Base-by-base conservation (phyloP, 2,113 vertebrate species). In the Vulpes ferrilata region DNA sequence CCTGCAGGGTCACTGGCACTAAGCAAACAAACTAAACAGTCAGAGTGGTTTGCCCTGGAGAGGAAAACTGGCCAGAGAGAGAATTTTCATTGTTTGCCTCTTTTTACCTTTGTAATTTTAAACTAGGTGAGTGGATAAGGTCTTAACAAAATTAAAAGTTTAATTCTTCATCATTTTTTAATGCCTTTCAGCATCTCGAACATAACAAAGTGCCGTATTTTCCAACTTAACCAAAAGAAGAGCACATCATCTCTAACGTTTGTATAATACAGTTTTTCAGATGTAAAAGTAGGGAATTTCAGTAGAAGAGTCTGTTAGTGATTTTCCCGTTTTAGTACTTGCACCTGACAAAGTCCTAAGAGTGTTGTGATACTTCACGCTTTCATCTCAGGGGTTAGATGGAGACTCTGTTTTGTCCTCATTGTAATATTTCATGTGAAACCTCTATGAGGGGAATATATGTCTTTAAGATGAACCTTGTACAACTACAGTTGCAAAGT, bases 101-200 rank as follows among this genome's bases (percentile, higher is more conserved):
- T n/a, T 81, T 76, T 74, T 35, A 55, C 32, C 17, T 92, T 93
- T 81, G 16, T 76, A 32, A 64, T 92, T 80, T 71, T 27, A 93
- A 83, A 81, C 1, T 43, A 89, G 3, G 11, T 51, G 25, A 65
- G 57, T 17, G 0, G 43, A 35, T 74, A 91, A 84, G 59, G 13
- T 19, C 83, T 73, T 92, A 62, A 62, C 13, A 57, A 85, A 92
- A 59, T 73, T 71, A n/a, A 73, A 90, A 94, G n/a, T 80, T 84
- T 85, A 86, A 19, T 57, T 93, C 51, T 81, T 93, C 48, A 90
- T 9, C 19, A 60, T 74, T 67, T 59, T 88, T 82, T 65, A 30
- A 81, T 43, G 69, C 4, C 11, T 83, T 59, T 88, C 69, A 92
- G 62, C 12, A 62, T 76, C 32, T 79, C 55, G 88, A 87, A 84